Evolutionary conservation across 2,888 invertebrate species (phyloP), one percentile per base, ranked within the genome.

Genomic region (Plagiodera versicolora): DNA sequence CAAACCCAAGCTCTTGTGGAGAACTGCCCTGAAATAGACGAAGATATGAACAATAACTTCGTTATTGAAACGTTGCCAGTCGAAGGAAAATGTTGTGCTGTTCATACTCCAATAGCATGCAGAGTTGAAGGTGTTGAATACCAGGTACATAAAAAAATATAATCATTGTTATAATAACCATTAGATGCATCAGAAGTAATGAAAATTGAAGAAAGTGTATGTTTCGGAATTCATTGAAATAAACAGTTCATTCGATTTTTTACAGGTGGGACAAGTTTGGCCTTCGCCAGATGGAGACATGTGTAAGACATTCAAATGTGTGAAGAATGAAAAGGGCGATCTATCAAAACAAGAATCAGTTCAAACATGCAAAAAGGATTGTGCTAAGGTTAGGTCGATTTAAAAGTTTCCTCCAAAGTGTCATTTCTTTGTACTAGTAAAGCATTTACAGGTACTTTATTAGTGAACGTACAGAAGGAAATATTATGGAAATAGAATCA

Each of bases 71-170:
- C 81, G 1, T 75, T 78, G 54, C 76, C 76, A 54, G 69, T 83
- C 0, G 73, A 80, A 0, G 85, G 83, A 1, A 74, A 85, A 66
- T 89, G 89, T 71, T 89, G 89, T 67, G 81, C 82, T n/a, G 77
- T 77, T 32, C 77, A 81, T 18, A 81, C 82, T 60, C 82, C 81
- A 0, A 76, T 81, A 10, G 86, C 85, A 1, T 89, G 89, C 69
- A 80, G 83, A 66, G 81, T 83, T 20, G 78, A 75, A 0, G 80
- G 80, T 11, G 74, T 75, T 18, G 76, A 83, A 1, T 83, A 85
- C 70, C 79, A 83, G 80, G 72, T 70, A 57, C 20, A 48, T 32
- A 51, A n/a, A n/a, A n/a, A n/a, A n/a, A n/a, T n/a, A n/a, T n/a
- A n/a, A n/a, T n/a, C n/a, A n/a, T n/a, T n/a, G n/a, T n/a, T n/a